These are phyloP conservation scores for Epizoanthus fatuus DNA, from an alignment of 92 coral and sea anemone species.

Conservation along the genomic window DNA sequence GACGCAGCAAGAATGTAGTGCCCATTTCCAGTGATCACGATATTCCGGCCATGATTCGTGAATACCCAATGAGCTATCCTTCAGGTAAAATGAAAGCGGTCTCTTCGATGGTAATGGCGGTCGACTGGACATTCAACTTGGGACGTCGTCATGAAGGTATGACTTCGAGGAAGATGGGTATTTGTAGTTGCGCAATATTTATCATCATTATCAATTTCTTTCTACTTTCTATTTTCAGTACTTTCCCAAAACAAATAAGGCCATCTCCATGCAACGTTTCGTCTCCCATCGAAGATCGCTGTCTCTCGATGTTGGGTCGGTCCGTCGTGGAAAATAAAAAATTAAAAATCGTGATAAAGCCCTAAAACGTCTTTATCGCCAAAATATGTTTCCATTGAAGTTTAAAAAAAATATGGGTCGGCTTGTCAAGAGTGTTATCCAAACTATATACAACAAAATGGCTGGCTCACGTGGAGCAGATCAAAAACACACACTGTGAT, in stretches of 20 bases:
- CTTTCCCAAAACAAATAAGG: background rate
- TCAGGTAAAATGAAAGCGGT: background rate
- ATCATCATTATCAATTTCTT: background rate
- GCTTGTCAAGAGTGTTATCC: too few species aligned
- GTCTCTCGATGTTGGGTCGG: background rate
- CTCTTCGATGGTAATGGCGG: background rate
- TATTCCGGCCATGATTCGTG: conserved; percentile 18
- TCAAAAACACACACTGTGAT: too few species aligned
- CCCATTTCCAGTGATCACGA: conserved; percentile 15
- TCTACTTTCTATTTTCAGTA: background rate
- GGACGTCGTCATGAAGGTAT: background rate
- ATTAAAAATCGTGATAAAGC: too few species aligned
- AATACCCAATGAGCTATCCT: background rate
- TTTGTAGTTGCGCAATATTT: background rate
- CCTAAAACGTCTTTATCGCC: too few species aligned
- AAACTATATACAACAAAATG: too few species aligned
- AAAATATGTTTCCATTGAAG: background rate
- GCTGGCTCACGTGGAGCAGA: too few species aligned
- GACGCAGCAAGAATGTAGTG: background rate
- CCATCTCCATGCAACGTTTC: background rate
- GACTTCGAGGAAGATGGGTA: background rate
- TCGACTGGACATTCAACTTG: background rate
- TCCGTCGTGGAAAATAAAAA: background rate
- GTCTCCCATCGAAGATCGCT: background rate
- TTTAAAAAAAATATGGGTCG: background rate